Base-by-base conservation (phyloP, 2,797 vertebrate genomes). In the Tragopan temminckii region DNA sequence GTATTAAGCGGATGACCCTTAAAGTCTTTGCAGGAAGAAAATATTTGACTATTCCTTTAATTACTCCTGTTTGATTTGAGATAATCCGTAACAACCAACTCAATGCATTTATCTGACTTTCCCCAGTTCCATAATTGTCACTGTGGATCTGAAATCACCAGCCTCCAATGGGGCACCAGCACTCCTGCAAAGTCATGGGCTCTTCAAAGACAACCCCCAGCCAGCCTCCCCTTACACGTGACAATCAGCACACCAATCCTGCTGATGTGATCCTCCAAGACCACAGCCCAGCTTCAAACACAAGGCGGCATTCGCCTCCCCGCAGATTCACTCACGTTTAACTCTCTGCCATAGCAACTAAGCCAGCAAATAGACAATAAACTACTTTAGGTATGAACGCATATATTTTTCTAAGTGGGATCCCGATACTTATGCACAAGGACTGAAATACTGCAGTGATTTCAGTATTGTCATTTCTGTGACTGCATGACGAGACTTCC, bases 361-460 rank as follows among this genome's bases (percentile, higher is more conserved):
- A 85, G 14, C 15, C 58, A 90, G 68, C 71, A 89, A 74, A 82
- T 5, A 87, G 53, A 71, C 40, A 80, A 77, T 68, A 61, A 92
- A 80, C 36, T 81, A 24, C 19, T 75, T 42, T 1, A 20, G 14
- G 25, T 80, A 57, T 61, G 66, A 52, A 25, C 33, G 33, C 69
- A 10, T 36, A 5, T 43, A 13, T 53, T 94, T 93, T 85, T 15
- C 69, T 58, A 75, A 85, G 69, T 53, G 48, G 48, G 36, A 71
- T 80, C 25, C 71, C 71, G 42, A 15, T 68, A 46, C 68, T 90
- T 85, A 53, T 89, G 67, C 36, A 74, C 71, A 92, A 67, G 40
- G 53, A 83, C 72, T 90, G 52, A 96, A 95, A 77, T 38, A 64
- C 38, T 75, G 85, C 76, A 61, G 66, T 31, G 24, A 90, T 92